Conservation (phyloP, 2,888 invertebrate genomes). For the Plagodis pulveraria region DNA sequence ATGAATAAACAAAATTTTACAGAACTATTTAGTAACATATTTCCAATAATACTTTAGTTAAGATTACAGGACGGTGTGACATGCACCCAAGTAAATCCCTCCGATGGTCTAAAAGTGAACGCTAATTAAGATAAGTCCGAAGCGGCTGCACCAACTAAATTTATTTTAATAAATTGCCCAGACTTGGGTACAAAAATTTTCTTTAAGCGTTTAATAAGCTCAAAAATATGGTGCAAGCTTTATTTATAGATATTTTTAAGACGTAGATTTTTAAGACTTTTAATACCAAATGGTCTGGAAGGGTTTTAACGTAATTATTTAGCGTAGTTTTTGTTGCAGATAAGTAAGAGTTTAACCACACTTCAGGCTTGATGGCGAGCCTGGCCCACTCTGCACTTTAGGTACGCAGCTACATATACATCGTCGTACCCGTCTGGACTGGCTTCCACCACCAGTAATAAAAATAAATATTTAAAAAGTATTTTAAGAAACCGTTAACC, state of each 20-base stretch:
- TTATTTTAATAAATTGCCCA: conserved; percentile 57
- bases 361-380: too few species aligned
- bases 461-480: too few species aligned
- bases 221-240: conserved; percentile 15
- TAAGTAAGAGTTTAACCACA: too few species aligned
- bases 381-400: too few species aligned
- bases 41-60: conserved; percentile 12
- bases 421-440: too few species aligned
- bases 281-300: too few species aligned
- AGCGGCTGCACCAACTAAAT: conserved; percentile 46
- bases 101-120: conserved; percentile 42
- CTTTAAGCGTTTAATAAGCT: conserved; percentile 20
- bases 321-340: too few species aligned
- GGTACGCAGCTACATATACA: too few species aligned
- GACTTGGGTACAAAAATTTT: conserved; percentile 44
- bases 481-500: too few species aligned
- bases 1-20: too few species aligned
- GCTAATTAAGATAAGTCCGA: conserved; percentile 58
- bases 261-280: neutral
- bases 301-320: too few species aligned
- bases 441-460: too few species aligned
- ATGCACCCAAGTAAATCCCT: conserved; percentile 24
- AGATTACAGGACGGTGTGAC: conserved; percentile 5
- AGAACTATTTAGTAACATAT: neutral
- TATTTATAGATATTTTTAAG: conserved; percentile 7